Conservation (phyloP, 1,140 invertebrate genomes). For the Heliconius melpomene region DNA sequence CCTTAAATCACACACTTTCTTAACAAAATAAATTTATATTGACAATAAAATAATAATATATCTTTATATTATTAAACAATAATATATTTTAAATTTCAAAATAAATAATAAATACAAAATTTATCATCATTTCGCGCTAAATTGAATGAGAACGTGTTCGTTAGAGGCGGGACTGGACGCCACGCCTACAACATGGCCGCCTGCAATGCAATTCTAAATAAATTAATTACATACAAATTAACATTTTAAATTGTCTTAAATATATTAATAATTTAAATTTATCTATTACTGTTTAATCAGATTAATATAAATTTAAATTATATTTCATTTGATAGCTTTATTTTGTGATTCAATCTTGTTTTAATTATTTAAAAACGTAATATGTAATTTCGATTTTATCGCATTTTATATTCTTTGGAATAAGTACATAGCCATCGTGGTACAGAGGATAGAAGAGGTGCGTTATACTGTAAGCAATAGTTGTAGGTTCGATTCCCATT, state of each 20-base stretch:
- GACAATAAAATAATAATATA: not conserved
- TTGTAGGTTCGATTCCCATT: no score
- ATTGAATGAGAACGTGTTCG: not conserved
- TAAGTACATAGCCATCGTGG: no score
- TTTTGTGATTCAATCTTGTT: no score
- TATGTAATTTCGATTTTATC: no score
- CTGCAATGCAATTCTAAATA: constrained; percentile 9
- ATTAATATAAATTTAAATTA: not conserved
- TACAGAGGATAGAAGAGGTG: no score
- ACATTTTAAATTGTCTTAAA: constrained; percentile 1
- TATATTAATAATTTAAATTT: not conserved
- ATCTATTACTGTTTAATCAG: not conserved
- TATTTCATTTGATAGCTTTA: not conserved
- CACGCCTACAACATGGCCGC: constrained; percentile 10
- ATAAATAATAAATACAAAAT: not conserved
- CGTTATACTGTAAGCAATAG: no score
- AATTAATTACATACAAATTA: constrained; percentile 13
- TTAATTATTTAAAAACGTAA: no score
- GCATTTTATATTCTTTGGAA: no score
- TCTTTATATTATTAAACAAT: not conserved
- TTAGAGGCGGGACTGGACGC: not conserved
- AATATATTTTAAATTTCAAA: not conserved
- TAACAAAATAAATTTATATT: no score
- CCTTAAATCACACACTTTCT: no score
- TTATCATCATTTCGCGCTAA: not conserved